These are phyloP conservation scores for Blastomussa wellsi DNA, from an alignment of 92 coral and sea anemone species.

Conservation along the genomic window DNA sequence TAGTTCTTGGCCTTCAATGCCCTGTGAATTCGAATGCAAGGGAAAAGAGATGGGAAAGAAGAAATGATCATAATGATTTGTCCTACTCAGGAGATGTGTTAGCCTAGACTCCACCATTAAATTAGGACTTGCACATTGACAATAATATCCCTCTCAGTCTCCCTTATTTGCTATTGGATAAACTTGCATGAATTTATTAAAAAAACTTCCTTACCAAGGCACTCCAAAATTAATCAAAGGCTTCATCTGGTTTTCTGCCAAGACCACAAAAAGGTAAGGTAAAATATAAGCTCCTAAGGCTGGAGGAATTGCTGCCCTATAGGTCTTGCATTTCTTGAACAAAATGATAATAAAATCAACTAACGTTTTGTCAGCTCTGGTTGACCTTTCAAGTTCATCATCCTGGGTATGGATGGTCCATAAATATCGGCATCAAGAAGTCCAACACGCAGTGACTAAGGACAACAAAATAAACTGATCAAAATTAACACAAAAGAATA, in stretches of 20 bases:
- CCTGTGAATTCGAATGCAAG: too few relatives aligned
- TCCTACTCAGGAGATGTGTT: too few relatives aligned
- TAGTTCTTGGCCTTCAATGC: too few relatives aligned
- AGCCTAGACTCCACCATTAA: too few relatives aligned
- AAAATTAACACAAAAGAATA: neutral
- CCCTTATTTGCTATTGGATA: too few relatives aligned
- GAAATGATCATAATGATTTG: too few relatives aligned
- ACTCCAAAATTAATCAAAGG: conserved; percentile 93
- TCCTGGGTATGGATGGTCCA: conserved; percentile 93
- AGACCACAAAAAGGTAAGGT: neutral
- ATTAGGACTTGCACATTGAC: too few relatives aligned
- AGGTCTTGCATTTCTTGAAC: too few relatives aligned
- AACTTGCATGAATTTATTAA: neutral
- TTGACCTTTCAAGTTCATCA: conserved; percentile 91
- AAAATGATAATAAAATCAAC: neutral
- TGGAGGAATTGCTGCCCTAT: too few relatives aligned
- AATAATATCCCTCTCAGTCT: too few relatives aligned
- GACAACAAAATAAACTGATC: neutral
- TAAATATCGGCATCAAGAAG: conserved; percentile 95
- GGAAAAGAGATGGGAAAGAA: too few relatives aligned
- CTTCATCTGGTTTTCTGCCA: conserved; percentile 88
- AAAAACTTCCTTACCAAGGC: conserved; percentile 71
- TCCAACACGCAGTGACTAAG: conserved; percentile 80
- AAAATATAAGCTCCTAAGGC: too few relatives aligned
- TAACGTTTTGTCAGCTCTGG: conserved; percentile 85